Evolutionary conservation across 2,113 vertebrate species (phyloP), one percentile per base, ranked within the genome.

Genomic region (Neogale vison): DNA sequence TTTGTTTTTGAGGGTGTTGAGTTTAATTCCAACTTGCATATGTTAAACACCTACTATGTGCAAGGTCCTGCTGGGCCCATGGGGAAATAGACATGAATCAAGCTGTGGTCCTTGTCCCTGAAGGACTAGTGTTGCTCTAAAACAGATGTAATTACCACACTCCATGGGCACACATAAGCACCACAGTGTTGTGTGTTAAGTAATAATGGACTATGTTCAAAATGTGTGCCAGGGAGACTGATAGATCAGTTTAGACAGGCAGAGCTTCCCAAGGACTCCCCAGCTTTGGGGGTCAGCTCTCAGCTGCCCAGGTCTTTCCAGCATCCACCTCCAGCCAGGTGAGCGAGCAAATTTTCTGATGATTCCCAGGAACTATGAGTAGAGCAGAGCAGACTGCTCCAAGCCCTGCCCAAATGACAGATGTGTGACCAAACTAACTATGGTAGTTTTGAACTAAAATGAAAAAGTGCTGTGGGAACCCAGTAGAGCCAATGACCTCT

Each of bases 291-390:
- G 14, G 3, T 47, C 74, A 47, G 26, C 42, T 47, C 74, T 7
- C 8, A 55, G 31, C 34, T 36, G 34, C 29, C 34, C 34, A 69
- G 67, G 67, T 69, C 67, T 69, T 69, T 36, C 67, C 29, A 20
- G 67, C 3, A n/a, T 36, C 67, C 3, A 69, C 67, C 67, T n/a
- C 67, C 34, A 69, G 67, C 9, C 8, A 55, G 42, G 8, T 20
- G 29, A 39, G 29, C 0, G 4, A 34, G 23, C 2, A 0, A 15
- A 13, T 26, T 13, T 36, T 34, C 55, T 0, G 14, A 3, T 17
- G 39, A 69, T 17, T 21, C 13, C 18, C 42, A 9, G 71, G 23
- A 67, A 39, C 24, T 21, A 8, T 8, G 2, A 29, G 29, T 8
- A 3, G 39, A 29, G 7, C 3, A 3, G 26, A 34, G 29, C 45